These are phyloP conservation scores for Thaumetopoea pityocampa DNA, from an alignment of 1,140 invertebrate species.

Conservation along the genomic window DNA sequence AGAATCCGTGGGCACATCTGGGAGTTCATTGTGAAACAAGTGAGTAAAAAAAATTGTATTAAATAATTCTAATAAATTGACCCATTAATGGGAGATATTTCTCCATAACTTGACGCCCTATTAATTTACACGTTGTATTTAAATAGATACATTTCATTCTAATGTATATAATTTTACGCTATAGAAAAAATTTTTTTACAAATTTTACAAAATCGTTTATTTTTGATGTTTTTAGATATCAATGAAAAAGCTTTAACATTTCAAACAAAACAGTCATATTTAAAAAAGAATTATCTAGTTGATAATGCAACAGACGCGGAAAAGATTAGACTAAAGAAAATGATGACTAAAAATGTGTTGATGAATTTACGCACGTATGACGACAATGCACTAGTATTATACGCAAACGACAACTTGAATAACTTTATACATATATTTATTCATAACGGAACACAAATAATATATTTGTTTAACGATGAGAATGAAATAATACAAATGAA, in stretches of 20 bases:
- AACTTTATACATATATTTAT: constrained; percentile 96
- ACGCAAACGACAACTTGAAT: constrained; percentile 94
- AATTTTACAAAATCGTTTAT: background rate
- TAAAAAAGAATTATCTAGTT: constrained; percentile 85
- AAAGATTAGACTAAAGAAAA: constrained; percentile 81
- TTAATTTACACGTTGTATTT: too few species aligned
- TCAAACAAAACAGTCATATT: constrained; percentile 85
- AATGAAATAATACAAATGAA: constrained; percentile 88
- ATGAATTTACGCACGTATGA: constrained; percentile 93
- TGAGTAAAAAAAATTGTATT: constrained; percentile 73
- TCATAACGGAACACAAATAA: constrained; percentile 82
- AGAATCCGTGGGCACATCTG: constrained; percentile 93
- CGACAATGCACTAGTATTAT: constrained; percentile 87
- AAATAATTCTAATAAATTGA: too few species aligned
- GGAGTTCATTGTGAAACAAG: constrained; percentile 93
- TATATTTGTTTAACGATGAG: constrained; percentile 90
- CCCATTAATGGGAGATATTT: too few species aligned
- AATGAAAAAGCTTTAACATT: constrained; percentile 94
- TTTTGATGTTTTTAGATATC: constrained; percentile 82
- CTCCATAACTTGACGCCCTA: too few species aligned
- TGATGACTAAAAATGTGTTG: constrained; percentile 87
- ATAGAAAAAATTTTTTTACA: too few species aligned
- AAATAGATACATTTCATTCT: too few species aligned
- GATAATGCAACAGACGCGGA: constrained; percentile 79
- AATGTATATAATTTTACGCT: too few species aligned